Base-by-base conservation (phyloP, 1,140 invertebrate genomes). In the Drosophila bocqueti region DNA sequence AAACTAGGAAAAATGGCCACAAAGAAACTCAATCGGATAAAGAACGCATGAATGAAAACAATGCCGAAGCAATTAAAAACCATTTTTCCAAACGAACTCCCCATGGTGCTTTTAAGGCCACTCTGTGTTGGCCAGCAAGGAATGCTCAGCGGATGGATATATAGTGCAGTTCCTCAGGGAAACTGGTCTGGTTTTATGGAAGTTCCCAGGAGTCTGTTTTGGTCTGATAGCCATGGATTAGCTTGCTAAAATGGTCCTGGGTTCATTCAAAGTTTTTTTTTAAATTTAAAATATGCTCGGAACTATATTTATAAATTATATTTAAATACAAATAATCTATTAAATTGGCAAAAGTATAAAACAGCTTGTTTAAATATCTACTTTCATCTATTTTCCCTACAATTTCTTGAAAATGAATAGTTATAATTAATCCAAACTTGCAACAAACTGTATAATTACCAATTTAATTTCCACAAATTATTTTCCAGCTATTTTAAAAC, bases 1-100 rank as follows among this genome's bases (percentile, higher is more conserved):
- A 15, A 50, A n/a, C 13, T 26, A 50, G 24, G 36, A 67, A 64
- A 40, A 54, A 36, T 26, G 13, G 11, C 40, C 55, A 31, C 36
- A 47, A 13, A 54, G 38, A 66, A 43, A 38, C 31, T 26, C 52
- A 60, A 72, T 61, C 67, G 54, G 36, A 72, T 64, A 50, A 59
- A 63, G 42, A 55, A 38, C 16, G 59, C 43, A 36, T 62, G 60
- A 67, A 66, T 21, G 43, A 68, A 74, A 79, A 83, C 79, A 85
- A 83, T 79, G 78, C 72, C 67, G 50, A 68, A 49, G 66, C 81
- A 89, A 84, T 87, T 87, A 81, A 89, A 78, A 49, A 63, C 31
- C 65, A 50, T 55, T 66, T 74, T 71, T 54, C 46, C 47, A 58
- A 65, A 38, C 69, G 63, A 63, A 57, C 62, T 71, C 67, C 63